Conservation (phyloP, 2,797 vertebrate genomes). For the Periophthalmus magnuspinnatus region DNA sequence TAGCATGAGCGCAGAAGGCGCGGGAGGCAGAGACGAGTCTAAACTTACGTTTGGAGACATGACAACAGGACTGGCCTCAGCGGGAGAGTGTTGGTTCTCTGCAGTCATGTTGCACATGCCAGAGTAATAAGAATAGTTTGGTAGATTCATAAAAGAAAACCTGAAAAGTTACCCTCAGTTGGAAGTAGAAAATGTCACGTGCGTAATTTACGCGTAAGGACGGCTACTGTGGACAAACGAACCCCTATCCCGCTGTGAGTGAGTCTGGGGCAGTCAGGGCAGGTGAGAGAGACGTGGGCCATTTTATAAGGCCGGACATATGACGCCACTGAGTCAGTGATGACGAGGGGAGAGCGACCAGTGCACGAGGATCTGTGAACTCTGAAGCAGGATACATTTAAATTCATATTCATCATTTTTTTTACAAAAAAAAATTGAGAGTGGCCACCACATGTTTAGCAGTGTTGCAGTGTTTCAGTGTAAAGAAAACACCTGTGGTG, state of each 20-base stretch:
- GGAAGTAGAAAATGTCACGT: slow-evolving; percentile 21
- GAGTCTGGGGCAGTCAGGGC: slow-evolving; percentile 59
- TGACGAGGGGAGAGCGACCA: slow-evolving; percentile 58
- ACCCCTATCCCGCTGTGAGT: slow-evolving; percentile 27
- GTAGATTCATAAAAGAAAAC: slow-evolving; percentile 87
- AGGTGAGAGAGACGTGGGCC: slow-evolving; percentile 78
- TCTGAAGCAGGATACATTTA: not conserved
- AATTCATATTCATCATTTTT: not conserved
- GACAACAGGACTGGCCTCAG: slow-evolving; percentile 80
- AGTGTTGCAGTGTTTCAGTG: not conserved
- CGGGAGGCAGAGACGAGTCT: slow-evolving; percentile 76
- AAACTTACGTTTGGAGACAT: slow-evolving; percentile 76
- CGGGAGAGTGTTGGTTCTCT: slow-evolving; percentile 80
- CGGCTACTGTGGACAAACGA: slow-evolving; percentile 23
- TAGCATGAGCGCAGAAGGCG: slow-evolving; percentile 57
- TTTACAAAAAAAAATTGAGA: not conserved
- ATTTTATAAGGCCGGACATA: slow-evolving; percentile 73
- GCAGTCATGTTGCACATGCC: slow-evolving; percentile 89
- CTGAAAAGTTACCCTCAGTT: slow-evolving; percentile 3
- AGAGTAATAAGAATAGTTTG: slow-evolving; percentile 85
- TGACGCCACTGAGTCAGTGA: slow-evolving; percentile 70
- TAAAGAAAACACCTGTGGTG: not conserved
- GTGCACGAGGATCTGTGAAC: not conserved
- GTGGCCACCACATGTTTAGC: not conserved
- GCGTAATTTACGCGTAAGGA: slow-evolving; percentile 1